Evolutionary conservation across 2,797 vertebrate species (phyloP), one percentile per base, ranked within the genome.

Genomic region (Sebastes alutus): DNA sequence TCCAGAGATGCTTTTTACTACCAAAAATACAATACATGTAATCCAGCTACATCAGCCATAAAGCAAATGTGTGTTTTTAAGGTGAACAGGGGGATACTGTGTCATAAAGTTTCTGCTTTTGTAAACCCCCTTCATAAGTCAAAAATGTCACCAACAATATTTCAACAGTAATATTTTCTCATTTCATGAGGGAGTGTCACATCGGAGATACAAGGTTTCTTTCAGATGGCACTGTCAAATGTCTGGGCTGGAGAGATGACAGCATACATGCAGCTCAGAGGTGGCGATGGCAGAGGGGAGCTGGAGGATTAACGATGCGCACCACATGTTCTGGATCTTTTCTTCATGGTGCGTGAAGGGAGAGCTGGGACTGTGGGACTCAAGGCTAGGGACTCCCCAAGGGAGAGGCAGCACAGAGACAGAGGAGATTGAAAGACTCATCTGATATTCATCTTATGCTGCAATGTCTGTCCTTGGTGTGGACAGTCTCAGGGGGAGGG

Each of bases 381-480:
- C 83, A 88, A 92, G 87, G 88, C 83, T 87, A 65, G 88, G 75
- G 88, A 83, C 83, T 88, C 86, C 90, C 81, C 27, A 35, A 90
- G 90, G 89, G 88, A 92, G 68, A 74, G 75, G 87, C 71, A 85
- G 81, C 81, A 66, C 38, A 89, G 84, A 92, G 81, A 90, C 62
- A 86, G 76, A 88, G 77, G 81, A 88, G 90, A 93, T 82, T 87
- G 90, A 93, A 92, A 93, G 87, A 89, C 87, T 93, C 87, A 95
- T 95, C 84, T 87, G 85, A 92, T 93, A 95, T 95, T 95, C 93
- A 93, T 94, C 86, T 88, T 89, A 82, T 90, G 89, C 84, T 86
- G 88, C 83, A 59, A 79, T 80, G 88, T 80, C 90, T 91, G 87
- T 88, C 91, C 93, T 93, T 88, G 87, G 77, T 86, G 81, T 88